These are phyloP conservation scores for Nephila pilipes DNA, from an alignment of 1,140 invertebrate species.

Conservation along the genomic window DNA sequence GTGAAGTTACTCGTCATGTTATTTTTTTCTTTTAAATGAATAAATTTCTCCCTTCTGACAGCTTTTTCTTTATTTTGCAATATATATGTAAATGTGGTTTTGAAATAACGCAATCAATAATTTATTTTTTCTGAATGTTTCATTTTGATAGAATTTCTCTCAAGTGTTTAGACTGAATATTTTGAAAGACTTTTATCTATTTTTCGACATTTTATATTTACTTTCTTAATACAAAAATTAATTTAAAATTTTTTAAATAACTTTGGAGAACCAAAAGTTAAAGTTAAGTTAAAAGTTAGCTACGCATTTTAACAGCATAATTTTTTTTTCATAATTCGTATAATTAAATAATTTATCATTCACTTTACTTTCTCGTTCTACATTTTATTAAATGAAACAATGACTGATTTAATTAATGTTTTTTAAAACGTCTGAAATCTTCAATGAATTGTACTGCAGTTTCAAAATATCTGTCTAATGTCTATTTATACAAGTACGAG, in stretches of 20 bases:
- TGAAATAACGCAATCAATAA: background rate
- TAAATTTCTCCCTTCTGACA: background rate
- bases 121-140: background rate
- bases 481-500: too few relatives aligned
- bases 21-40: background rate
- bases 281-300: too few relatives aligned
- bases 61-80: background rate
- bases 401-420: too few relatives aligned
- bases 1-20: background rate
- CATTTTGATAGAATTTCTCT: background rate
- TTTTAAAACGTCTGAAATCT: too few relatives aligned
- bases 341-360: too few relatives aligned
- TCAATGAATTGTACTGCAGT: too few relatives aligned
- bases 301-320: too few relatives aligned
- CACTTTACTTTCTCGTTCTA: too few relatives aligned
- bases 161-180: background rate
- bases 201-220: background rate
- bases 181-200: background rate
- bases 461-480: too few relatives aligned
- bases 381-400: too few relatives aligned
- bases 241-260: background rate
- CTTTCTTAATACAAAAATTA: background rate
- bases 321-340: too few relatives aligned
- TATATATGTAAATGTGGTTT: slow-evolving; percentile 11
- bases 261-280: background rate